These are phyloP conservation scores for Trididemnum miniatum DNA, from an alignment of 23 tunicate species.

Conservation along the genomic window DNA sequence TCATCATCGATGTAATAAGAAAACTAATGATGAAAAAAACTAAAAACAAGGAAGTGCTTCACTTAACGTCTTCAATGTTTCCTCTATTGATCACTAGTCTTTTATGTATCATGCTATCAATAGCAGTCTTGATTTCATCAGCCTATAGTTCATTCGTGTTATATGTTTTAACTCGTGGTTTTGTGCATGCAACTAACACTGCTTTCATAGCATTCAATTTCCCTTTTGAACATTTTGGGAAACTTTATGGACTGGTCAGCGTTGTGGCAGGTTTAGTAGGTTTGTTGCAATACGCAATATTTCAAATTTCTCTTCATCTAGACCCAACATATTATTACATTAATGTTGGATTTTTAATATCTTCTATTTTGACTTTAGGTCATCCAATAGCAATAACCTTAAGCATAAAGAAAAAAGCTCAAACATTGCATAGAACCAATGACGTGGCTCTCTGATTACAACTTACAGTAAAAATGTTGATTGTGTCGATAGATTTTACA, in stretches of 20 bases:
- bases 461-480: too few species aligned
- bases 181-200: slow-evolving; percentile 26
- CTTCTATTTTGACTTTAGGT: background rate
- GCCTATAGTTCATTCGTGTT: slow-evolving; percentile 8
- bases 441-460: too few species aligned
- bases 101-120: slow-evolving; percentile 7
- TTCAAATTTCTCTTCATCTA: background rate
- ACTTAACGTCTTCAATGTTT: background rate
- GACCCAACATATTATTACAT: background rate
- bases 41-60: background rate
- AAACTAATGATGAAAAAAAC: background rate
- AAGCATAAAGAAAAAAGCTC: too few species aligned
- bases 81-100: slow-evolving; percentile 15
- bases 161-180: background rate
- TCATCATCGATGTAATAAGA: slow-evolving; percentile 7
- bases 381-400: slow-evolving; percentile 12
- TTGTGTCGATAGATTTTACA: too few species aligned
- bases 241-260: slow-evolving; percentile 23
- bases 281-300: slow-evolving; percentile 32
- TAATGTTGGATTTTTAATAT: slow-evolving; percentile 7
- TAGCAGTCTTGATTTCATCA: background rate
- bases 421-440: too few species aligned
- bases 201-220: slow-evolving; percentile 25
- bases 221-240: slow-evolving; percentile 44
- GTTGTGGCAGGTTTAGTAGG: slow-evolving; percentile 11